Evolutionary conservation across 2,113 vertebrate genomes (phyloP), one percentile per base, ranked within the genome.

Genomic region (Dolichallabes microphthalmus): DNA sequence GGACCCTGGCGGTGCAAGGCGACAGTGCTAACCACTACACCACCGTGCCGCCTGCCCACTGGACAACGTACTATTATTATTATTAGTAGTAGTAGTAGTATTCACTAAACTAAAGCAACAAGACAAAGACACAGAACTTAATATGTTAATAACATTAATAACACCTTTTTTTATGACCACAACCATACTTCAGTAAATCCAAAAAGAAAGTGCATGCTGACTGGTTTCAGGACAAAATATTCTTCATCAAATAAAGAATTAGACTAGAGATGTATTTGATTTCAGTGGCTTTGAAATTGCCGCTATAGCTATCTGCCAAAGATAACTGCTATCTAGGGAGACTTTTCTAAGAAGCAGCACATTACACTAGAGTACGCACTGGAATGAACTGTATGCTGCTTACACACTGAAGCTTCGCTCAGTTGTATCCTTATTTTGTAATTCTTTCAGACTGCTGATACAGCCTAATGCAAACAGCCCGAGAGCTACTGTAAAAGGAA

Each of bases 371-470:
- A 80, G 55, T 17, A 83, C 73, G 66, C 55, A 76, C 69, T 86
- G 58, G 50, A 82, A 86, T 86, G 45, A 74, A 82, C 60, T 66
- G 45, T 77, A 68, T 60, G 61, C 60, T 64, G 52, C 58, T 55
- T 84, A 84, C 45, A 82, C 85, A 75, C 45, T 53, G 57, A 74
- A 53, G 79, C 58, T 60, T 64, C 58, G 58, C 58, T 86, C 45
- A 52, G n/a, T 57, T 68, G 60, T 53, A 27, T 64, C 58, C 53
- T 71, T 60, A 58, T 83, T 73, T 68, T 83, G 52, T 83, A 83
- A 83, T 83, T 83, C 69, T 58, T 82, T 57, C 71, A 77, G 74
- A 64, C 83, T 77, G 80, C 85, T 86, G 85, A 86, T 75, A 76
- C 79, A 82, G 60, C 22, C 27, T 66, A 71, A 75, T 55, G 58